Base-by-base conservation (phyloP, 1,140 invertebrate genomes). In the Cylas formicarius region DNA sequence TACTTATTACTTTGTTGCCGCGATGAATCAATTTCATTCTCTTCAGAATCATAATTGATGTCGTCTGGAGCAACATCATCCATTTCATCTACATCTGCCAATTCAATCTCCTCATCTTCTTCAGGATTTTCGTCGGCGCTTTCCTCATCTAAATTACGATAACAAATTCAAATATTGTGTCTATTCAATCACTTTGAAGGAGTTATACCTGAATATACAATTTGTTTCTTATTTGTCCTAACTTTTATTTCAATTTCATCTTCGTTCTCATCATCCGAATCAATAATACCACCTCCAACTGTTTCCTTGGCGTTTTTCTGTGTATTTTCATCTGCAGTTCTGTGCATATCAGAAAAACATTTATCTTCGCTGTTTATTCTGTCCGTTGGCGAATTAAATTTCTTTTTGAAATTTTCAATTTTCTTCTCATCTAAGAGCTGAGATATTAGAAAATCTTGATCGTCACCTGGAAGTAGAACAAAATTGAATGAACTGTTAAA, bases 31-130 rank as follows among this genome's bases (percentile, higher is more conserved):
- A 81, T 71, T 68, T 84, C 82, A 65, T 86, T 84, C 60, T 86
- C 83, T 58, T 85, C 82, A 0, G 83, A 85, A 65, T 86, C 82
- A 62, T 83, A 83, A 50, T 78, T 75, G 9, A 81, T 64, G 39
- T 72, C 65, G 49, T 71, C 63, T 33, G 72, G 68, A 0, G 65
- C 61, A 4, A 65, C 50, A 45, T 74, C 65, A 21, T 67, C 60
- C 7, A 68, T 59, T 20, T 67, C 56, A 21, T 66, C 56, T n/a
- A 66, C 60, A 22, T 62, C 42, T 48, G 65, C 37, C 45, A 56
- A 41, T 47, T 62, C 57, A 33, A 52, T 60, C 18, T 50, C 50
- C 43, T 67, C 61, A 33, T 67, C 67, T 18, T 67, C 64, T 55
- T 65, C 41, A 70, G 69, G 36, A 61, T 44, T 38, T 56, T 55